phyloP scores from a whole-genome alignment of 2,113 vertebrate genomes.

The Perccottus glenii region DNA sequence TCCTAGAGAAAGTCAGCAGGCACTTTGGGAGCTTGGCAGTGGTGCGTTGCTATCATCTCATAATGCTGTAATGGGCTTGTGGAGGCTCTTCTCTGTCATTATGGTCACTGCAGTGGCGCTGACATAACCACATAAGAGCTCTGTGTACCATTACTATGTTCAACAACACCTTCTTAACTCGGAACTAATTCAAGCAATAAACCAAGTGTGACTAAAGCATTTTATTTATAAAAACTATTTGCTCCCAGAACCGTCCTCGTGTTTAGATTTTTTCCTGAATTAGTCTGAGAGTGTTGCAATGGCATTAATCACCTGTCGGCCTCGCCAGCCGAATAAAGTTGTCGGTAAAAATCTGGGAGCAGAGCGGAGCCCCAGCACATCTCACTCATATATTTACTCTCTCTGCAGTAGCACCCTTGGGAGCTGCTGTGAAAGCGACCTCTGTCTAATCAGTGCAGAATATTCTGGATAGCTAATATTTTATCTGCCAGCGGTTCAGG shows the following conservation, averaged over 20 bases:
- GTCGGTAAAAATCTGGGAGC: constrained; percentile 48
- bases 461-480: constrained; percentile 50
- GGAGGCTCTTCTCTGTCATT: constrained; percentile 32
- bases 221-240: constrained; percentile 57
- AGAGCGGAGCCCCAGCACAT: constrained; percentile 26
- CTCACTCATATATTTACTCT: constrained; percentile 47
- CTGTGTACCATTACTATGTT: constrained; percentile 21
- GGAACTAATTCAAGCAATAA: constrained; percentile 31
- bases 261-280: constrained; percentile 53
- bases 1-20: background rate
- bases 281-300: constrained; percentile 35
- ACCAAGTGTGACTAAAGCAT: constrained; percentile 33
- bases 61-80: constrained; percentile 24
- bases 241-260: constrained; percentile 36
- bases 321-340: constrained; percentile 57
- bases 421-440: constrained; percentile 60
- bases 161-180: constrained; percentile 34
- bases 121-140: constrained; percentile 33
- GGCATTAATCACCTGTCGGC: constrained; percentile 57
- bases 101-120: constrained; percentile 25
- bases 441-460: constrained; percentile 68
- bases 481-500: constrained; percentile 22
- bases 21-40: constrained; percentile 10
- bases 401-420: constrained; percentile 34
- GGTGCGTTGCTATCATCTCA: background rate